Evolutionary conservation across 1,140 invertebrate species (phyloP), one percentile per base, ranked within the genome.

Genomic region (Vanessa atalanta): DNA sequence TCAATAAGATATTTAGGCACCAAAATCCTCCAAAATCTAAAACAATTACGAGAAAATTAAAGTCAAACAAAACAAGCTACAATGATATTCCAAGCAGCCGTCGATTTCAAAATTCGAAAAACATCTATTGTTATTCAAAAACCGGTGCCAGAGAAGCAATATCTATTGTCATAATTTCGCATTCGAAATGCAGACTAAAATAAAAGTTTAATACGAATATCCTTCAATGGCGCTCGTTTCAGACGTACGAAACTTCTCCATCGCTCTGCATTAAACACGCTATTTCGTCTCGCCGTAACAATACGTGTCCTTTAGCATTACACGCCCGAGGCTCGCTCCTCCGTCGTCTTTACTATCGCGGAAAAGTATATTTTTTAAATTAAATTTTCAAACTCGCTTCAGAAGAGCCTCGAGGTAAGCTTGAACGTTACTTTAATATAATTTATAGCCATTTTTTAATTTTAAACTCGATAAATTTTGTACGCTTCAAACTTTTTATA

Each of bases 181-280:
- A 61, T 61, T 13, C 13, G 31, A 61, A 61, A 61, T 14, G 57
- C 57, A 37, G 57, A 37, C 13, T 61, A 37, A 61, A 61, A 61
- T 37, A 61, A 37, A 61, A 61, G n/a, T 61, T 61, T 61, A 61
- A 61, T 61, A 61, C 14, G 31, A 37, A 37, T 31, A 31, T 31
- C 14, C 57, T 57, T 53, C 55, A 60, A 12, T 55, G 16, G n/a
- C 0, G 14, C 48, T 16, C 53, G 16, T 61, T 26, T 37, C 26
- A 37, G 26, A 37, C 23, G 20, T 13, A 37, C 57, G 20, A 61
- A 61, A 61, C 26, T 61, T 61, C 57, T 12, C 26, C 57, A 53
- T n/a, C 50, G 50, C 37, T 53, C 14, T 31, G 15, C 55, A 60
- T 60, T 60, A 51, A 15, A 51, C 48, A 60, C 20, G 55, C 20